Percentiles rank a stretch among this genome's conserved stretches.
These are phyloP conservation scores for Eudyptes chrysolophus DNA, from an alignment of 2,113 vertebrate genomes.

Conservation along the genomic window DNA sequence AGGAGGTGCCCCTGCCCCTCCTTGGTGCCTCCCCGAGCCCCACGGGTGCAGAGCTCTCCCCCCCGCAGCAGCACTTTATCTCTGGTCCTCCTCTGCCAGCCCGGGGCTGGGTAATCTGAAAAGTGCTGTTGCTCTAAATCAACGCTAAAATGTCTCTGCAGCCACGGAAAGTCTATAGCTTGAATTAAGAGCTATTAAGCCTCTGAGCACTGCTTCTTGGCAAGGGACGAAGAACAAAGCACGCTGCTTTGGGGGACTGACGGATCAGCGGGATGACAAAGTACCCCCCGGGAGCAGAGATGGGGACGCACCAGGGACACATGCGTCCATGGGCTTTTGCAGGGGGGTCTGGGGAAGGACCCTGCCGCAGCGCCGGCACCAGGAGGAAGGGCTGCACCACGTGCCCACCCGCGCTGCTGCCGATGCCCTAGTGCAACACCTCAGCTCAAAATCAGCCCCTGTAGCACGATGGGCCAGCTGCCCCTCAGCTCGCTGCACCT, in stretches of 20 bases:
- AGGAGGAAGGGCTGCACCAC: neutral
- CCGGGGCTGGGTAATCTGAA: neutral
- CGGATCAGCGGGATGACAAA: fast-evolving
- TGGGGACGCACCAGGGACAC: fast-evolving
- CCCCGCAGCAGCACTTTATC: neutral
- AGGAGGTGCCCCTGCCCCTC: neutral
- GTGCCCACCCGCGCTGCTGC: fast-evolving
- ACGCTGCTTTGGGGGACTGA: neutral
- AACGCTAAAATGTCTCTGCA: neutral
- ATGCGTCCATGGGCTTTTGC: neutral
- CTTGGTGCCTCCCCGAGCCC: neutral
- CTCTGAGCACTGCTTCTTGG: neutral
- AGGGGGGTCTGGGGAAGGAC: neutral
- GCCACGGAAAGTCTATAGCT: neutral
- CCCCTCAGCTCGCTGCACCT: neutral
- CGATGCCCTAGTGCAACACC: fast-evolving
- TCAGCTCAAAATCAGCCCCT: neutral
- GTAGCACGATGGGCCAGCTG: fast-evolving
- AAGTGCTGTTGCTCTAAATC: neutral
- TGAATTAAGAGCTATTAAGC: neutral
- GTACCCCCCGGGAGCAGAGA: neutral
- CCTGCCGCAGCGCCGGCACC: neutral
- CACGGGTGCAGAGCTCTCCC: neutral
- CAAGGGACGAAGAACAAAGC: neutral
- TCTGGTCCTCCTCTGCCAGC: neutral